Base-by-base conservation (phyloP, 2,797 vertebrate species). In the Tympanoctomys barrerae region DNA sequence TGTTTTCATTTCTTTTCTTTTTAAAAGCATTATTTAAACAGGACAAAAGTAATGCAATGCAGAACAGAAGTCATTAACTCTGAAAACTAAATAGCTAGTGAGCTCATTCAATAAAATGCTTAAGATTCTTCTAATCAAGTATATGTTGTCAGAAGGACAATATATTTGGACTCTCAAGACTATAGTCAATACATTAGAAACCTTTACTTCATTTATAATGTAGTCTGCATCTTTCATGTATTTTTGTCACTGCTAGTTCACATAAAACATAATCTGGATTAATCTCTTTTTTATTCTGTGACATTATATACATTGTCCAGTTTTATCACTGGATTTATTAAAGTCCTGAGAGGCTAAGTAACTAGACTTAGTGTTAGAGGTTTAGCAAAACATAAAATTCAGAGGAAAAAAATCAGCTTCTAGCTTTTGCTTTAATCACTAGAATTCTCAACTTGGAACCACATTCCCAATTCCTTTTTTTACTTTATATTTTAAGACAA, bases 11-110 rank as follows among this genome's bases (percentile, higher is more conserved):
- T 86, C 31, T 57, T 85, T 70, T 97, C 87, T 95, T 97, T 96
- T 87, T 59, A 33, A 95, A 98, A 96, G 97, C 97, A 95, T 96
- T 98, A 84, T 97, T 94, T 96, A 98, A 98, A 94, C 64, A 46
- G 26, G 52, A 64, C 79, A 96, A 98, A 96, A 97, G 94, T 87
- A 96, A 96, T 95, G 93, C 90, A 96, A 84, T 93, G 2, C 16
- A n/a, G 61, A n/a, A 33, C 49, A 95, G 94, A 81, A 96, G 78
- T 54, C 75, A 97, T 94, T 97, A 97, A 95, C 93, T 88, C 82
- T n/a, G 62, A 96, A 97, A 97, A 96, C 94, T 96, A 94, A 94
- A 91, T 86, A 96, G 46, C 86, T 97, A 94, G 93, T 85, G 71
- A 94, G 78, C 46, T 62, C 94, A 87, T 93, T 96, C 81, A 93